phyloP scores from a whole-genome alignment of 2,797 vertebrate genomes.

The Lepilemur septentrionalis region DNA sequence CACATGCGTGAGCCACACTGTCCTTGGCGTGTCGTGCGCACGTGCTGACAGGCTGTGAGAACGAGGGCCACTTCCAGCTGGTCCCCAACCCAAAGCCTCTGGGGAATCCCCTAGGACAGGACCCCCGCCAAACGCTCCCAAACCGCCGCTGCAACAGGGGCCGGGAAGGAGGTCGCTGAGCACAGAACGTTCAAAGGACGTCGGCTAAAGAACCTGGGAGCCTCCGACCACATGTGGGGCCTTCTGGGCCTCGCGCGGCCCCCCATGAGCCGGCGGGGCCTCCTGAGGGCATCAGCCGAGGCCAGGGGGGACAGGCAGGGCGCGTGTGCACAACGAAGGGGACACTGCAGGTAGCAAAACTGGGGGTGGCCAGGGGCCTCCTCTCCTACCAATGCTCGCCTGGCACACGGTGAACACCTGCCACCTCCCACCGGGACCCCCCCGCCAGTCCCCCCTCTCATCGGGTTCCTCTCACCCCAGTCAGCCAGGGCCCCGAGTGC shows the following conservation, averaged over 20 bases:
- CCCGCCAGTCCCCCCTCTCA: no score
- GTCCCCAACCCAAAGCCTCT: not conserved
- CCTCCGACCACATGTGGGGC: not conserved
- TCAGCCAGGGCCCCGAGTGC: no score
- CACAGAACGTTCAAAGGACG: not conserved
- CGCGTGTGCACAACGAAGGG: not conserved
- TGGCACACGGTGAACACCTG: not conserved
- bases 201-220: fast-evolving
- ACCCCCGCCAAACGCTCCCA: not conserved
- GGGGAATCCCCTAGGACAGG: not conserved
- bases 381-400: not conserved
- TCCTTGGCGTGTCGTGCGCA: not conserved
- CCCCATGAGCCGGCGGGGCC: not conserved
- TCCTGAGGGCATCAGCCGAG: not conserved
- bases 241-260: not conserved
- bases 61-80: not conserved
- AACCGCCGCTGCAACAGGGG: fast-evolving
- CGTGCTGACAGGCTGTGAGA: not conserved
- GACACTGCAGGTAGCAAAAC: not conserved
- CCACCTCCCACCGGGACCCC: not conserved
- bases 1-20: fast-evolving
- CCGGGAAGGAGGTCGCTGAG: not conserved
- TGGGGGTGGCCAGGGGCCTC: no score
- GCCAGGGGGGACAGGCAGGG: not conserved
- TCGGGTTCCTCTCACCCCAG: not conserved